phyloP scores from a whole-genome alignment of 1,140 invertebrate genomes.

The Megathymus violae region DNA sequence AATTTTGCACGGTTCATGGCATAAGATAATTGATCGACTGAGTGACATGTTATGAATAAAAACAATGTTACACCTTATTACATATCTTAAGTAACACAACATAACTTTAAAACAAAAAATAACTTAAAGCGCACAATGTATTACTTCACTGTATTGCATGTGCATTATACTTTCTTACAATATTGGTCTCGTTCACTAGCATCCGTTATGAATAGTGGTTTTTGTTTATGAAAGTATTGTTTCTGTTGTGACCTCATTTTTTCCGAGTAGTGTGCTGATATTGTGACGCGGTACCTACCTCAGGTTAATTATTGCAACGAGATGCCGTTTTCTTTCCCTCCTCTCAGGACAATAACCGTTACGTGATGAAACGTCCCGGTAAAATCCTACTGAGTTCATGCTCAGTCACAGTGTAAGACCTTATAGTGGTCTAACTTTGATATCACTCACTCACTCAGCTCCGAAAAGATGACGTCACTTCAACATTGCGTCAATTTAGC shows the following conservation, averaged over 20 bases:
- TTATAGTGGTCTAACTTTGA: too few species aligned
- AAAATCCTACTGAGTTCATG: neutral
- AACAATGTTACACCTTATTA: too few species aligned
- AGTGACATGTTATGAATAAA: too few species aligned
- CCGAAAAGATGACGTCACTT: too few species aligned
- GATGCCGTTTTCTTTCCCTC: constrained; percentile 35
- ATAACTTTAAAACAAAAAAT: neutral
- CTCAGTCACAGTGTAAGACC: too few species aligned
- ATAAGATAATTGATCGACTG: too few species aligned
- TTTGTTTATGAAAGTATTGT: constrained; percentile 39
- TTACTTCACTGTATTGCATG: constrained; percentile 9
- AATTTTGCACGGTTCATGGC: too few species aligned
- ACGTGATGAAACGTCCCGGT: constrained; percentile 33
- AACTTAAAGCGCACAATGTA: neutral
- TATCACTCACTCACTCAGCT: too few species aligned
- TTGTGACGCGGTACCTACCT: constrained; percentile 46
- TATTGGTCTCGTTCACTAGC: constrained; percentile 13
- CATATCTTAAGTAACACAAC: too few species aligned
- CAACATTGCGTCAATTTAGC: too few species aligned
- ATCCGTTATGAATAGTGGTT: constrained; percentile 9
- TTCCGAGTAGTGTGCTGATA: constrained; percentile 40
- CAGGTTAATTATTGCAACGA: constrained; percentile 52
- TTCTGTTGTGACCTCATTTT: constrained; percentile 49
- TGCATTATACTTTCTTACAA: constrained; percentile 19
- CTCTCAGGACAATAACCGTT: constrained; percentile 37